A percentile compares a stretch with the other conserved stretches of the same genome.
Conservation (phyloP, 2,888 invertebrate species). For the Dugesia japonica region DNA sequence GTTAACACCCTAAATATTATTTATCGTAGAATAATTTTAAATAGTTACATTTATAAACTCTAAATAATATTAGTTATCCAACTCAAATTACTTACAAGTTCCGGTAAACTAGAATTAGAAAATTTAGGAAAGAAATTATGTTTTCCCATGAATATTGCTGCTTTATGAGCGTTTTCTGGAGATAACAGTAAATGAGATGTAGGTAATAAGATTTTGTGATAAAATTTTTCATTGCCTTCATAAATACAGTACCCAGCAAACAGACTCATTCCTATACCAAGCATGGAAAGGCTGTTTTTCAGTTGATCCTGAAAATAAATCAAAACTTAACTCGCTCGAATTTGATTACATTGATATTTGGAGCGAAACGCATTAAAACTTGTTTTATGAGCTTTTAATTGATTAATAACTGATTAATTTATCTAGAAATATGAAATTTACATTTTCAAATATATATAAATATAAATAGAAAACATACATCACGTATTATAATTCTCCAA, state of each 20-base stretch:
- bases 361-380: too few species aligned
- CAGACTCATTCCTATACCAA: background rate
- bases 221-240: constrained; percentile 61
- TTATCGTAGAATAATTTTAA: constrained; percentile 40
- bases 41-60: background rate
- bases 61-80: background rate
- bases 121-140: background rate
- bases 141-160: constrained; percentile 58
- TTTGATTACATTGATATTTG: too few species aligned
- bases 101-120: background rate
- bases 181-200: constrained; percentile 55
- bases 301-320: background rate
- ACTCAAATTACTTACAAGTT: background rate
- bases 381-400: too few species aligned
- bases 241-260: background rate
- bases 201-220: constrained; percentile 60
- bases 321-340: too few species aligned
- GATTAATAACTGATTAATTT: too few species aligned
- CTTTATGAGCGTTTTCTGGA: constrained; percentile 67
- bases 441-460: too few species aligned
- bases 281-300: background rate
- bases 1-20: constrained; percentile 43
- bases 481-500: too few species aligned
- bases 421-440: too few species aligned
- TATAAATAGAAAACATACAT: too few species aligned